phyloP scores from a whole-genome alignment of 2,888 invertebrate species.

The Dicranocentrus wangi region DNA sequence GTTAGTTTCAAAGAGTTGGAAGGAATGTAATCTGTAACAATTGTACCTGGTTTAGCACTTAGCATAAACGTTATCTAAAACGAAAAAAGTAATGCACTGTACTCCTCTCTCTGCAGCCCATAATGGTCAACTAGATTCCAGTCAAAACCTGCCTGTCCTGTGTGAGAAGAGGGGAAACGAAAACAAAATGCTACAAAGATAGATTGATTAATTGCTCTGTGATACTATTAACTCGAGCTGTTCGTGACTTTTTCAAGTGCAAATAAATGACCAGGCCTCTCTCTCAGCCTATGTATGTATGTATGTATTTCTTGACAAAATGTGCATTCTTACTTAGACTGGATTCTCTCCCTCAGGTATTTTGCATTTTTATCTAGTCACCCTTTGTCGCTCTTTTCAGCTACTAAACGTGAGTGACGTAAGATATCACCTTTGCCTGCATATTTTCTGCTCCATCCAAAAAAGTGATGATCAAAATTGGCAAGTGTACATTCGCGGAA shows the following conservation, averaged over 20 bases:
- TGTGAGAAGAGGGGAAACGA: slow-evolving; percentile 17
- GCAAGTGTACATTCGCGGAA: neutral
- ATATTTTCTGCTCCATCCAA: neutral
- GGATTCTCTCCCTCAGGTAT: slow-evolving; percentile 10
- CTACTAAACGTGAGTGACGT: slow-evolving; percentile 36
- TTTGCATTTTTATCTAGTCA: slow-evolving; percentile 14
- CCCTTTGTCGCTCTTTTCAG: slow-evolving; percentile 22
- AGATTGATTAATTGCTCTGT: slow-evolving; percentile 64
- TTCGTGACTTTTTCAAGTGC: slow-evolving; percentile 56
- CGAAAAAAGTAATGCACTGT: slow-evolving; percentile 53
- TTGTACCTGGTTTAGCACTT: slow-evolving; percentile 69
- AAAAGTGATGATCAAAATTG: slow-evolving; percentile 32
- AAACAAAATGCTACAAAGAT: slow-evolving; percentile 52
- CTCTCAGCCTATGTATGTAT: no score
- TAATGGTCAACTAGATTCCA: slow-evolving; percentile 50
- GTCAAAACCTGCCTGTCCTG: slow-evolving; percentile 39
- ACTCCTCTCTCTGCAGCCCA: slow-evolving; percentile 3
- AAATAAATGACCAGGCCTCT: slow-evolving; percentile 33
- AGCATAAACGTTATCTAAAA: slow-evolving; percentile 48
- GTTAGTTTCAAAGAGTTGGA: slow-evolving; percentile 40
- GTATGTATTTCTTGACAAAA: neutral
- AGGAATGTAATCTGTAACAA: slow-evolving; percentile 68
- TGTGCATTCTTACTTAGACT: slow-evolving; percentile 13
- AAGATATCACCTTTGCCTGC: slow-evolving; percentile 11
- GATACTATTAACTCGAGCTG: slow-evolving; percentile 65